Base-by-base conservation (phyloP, 2,113 vertebrate genomes). In the Epinephelus cyanopodus region DNA sequence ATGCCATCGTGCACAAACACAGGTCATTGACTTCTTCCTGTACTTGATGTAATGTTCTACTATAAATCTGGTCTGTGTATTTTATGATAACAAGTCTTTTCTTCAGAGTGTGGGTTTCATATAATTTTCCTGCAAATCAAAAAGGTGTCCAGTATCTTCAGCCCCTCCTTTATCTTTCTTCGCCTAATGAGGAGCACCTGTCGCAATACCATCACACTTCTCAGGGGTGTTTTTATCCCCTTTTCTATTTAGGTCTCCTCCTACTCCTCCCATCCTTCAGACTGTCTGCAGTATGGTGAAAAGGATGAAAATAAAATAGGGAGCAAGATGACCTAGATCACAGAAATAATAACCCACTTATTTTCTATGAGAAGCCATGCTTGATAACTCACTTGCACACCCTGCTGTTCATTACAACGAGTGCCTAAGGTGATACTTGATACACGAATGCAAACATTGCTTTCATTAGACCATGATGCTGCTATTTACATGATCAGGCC, bases 1-100 rank as follows among this genome's bases (percentile, higher is more conserved):
- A 96, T 33, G 97, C 97, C 86, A 97, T 98, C 0, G 97, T 98
- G 33, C 97, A 98, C 88, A 98, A 98, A 91, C 97, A 98, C 97
- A 96, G 97, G 97, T 98, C 92, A 93, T n/a, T 88, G 74, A 90
- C 81, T 65, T 83, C 62, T 75, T 73, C 66, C 33, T 79, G 62
- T 54, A 76, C 63, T 87, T 62, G 25, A 66, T 69, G 11, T 81
- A 4, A 39, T 21, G 3, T 67, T 5, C 68, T 78, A 66, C 54
- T 69, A 15, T 47, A 39, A 69, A 77, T 17, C 14, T n/a, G 14
- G 2, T 19, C 27, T 21, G 33, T 66, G 33, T 86, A 39, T 53
- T 4, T 25, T 5, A 27, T 54, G 60, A 48, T n/a, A 63, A 69
- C 9, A 11, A 2, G 25, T 23, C 10, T 70, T 85, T 66, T 56